Evolutionary conservation across 2,113 vertebrate species (phyloP).

Genomic region (mouse (Mus musculus)): GRCm39 chr3:58939001-58939500

Average conservation of each 20-base stretch:
- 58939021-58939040: conserved; percentile 89
- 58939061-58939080: no score
- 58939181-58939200: not conserved
- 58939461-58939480: not conserved
- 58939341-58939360: not conserved
- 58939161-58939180: not conserved
- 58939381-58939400: not conserved
- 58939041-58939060: conserved; percentile 88
- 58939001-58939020: conserved; percentile 89
- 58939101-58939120: conserved; percentile 84
- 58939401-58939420: not conserved
- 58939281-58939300: not conserved
- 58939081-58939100: conserved; percentile 88
- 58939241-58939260: not conserved
- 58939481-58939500: not conserved
- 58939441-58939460: not conserved
- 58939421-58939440: not conserved
- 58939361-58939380: not conserved
- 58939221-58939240: fast-evolving
- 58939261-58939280: not conserved
- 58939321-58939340: not conserved
- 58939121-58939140: not conserved
- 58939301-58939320: not conserved
- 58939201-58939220: not conserved
- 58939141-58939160: not conserved